Percentiles rank a stretch among this genome's conserved stretches.
phyloP scores from a whole-genome alignment of 2,797 vertebrate species.

The Glossophaga mutica region DNA sequence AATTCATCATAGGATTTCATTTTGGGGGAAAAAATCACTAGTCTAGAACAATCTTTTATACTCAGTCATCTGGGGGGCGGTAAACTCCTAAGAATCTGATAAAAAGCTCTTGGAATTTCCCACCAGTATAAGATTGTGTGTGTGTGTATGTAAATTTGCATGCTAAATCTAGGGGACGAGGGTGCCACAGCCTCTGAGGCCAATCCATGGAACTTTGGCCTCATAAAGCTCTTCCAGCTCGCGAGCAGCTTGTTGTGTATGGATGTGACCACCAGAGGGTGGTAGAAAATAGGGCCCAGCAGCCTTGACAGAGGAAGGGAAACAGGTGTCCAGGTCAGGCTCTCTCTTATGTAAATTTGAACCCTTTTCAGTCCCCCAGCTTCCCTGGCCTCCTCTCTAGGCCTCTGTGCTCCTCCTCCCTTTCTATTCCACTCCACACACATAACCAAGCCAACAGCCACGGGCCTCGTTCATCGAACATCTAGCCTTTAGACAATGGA shows the following conservation, averaged over 20 bases:
- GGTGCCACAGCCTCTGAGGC: neutral
- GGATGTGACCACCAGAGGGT: constrained; percentile 78
- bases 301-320: neutral
- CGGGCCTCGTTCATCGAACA: neutral
- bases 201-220: neutral
- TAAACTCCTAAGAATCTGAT: neutral
- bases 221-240: neutral
- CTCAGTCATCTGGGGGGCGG: neutral
- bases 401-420: neutral
- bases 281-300: constrained; percentile 68
- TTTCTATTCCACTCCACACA: neutral
- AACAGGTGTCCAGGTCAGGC: neutral
- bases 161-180: neutral
- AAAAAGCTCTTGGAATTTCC: neutral
- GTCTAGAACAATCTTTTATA: neutral
- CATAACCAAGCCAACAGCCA: neutral
- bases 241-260: constrained; percentile 43
- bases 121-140: neutral
- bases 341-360: neutral
- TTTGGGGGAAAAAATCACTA: neutral
- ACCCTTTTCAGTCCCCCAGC: neutral
- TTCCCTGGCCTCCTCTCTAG: neutral
- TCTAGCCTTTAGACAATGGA: neutral
- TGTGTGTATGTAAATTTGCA: neutral
- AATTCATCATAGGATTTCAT: neutral